A percentile compares a stretch with the other conserved stretches of the same genome.
Conservation (phyloP, 2,797 vertebrate genomes). For the Periophthalmus magnuspinnatus region DNA sequence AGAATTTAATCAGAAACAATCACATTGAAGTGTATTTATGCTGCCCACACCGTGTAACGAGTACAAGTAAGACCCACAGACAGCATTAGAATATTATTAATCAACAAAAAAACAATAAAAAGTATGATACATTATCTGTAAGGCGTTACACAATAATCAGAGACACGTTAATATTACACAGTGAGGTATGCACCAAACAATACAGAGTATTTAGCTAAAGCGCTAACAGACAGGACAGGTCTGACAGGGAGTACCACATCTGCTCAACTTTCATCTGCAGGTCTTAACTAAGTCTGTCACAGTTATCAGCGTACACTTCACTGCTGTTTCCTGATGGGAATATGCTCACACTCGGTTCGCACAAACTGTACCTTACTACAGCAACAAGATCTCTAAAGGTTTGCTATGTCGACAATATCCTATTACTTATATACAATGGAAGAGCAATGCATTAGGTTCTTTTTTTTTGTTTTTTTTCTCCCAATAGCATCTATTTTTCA, state of each 20-base stretch:
- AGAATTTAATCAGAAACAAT: too few species aligned
- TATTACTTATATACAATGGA: too few species aligned
- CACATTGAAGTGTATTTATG: too few species aligned
- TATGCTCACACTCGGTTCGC: not conserved
- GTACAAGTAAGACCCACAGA: too few species aligned
- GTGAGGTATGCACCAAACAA: slow-evolving; percentile 27
- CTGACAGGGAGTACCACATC: slow-evolving; percentile 31
- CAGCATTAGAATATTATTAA: too few species aligned
- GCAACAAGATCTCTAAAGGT: too few species aligned
- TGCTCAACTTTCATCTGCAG: not conserved
- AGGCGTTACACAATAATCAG: not conserved
- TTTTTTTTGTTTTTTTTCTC: too few species aligned
- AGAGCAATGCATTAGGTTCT: too few species aligned
- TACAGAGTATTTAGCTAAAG: slow-evolving; percentile 12
- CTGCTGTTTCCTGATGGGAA: not conserved
- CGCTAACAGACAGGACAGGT: slow-evolving; percentile 29
- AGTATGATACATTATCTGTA: not conserved
- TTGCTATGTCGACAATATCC: too few species aligned
- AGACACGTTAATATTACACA: not conserved
- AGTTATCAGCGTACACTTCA: too few species aligned
- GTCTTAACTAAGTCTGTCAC: not conserved
- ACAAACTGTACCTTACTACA: not conserved
- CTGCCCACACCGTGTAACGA: too few species aligned
- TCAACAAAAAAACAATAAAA: not conserved
- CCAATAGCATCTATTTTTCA: too few species aligned